Percentiles rank a stretch among this genome's conserved stretches.
Evolutionary conservation across 2,888 invertebrate genomes (phyloP).

Genomic region (Spilosoma lubricipeda): DNA sequence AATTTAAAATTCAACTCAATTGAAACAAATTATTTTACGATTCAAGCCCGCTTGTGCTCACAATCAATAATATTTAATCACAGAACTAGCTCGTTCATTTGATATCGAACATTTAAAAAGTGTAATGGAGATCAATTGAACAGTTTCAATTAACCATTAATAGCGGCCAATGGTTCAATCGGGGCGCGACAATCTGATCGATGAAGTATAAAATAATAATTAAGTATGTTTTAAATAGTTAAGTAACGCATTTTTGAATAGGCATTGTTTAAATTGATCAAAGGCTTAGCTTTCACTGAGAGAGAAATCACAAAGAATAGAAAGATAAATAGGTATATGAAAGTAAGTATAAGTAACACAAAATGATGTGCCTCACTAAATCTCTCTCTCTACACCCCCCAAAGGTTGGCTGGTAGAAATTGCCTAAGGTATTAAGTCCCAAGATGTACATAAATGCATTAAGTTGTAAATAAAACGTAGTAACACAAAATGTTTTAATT

Average conservation of each 20-base stretch:
- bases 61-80: conserved; percentile 82
- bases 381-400: too few species aligned
- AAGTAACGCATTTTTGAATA: conserved; percentile 7
- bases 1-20: conserved; percentile 70
- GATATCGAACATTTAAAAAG: conserved; percentile 80
- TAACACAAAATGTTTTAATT: too few species aligned
- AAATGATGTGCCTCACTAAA: too few species aligned
- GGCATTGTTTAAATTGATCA: neutral
- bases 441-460: too few species aligned
- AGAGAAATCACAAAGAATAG: neutral
- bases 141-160: conserved; percentile 82
- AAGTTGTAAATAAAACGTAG: too few species aligned
- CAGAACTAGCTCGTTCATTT: conserved; percentile 66
- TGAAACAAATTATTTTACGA: conserved; percentile 81
- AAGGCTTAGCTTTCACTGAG: neutral
- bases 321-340: too few species aligned
- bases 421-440: too few species aligned
- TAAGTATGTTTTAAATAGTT: conserved; percentile 16
- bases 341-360: too few species aligned
- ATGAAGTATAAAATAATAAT: conserved; percentile 39
- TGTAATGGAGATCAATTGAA: conserved; percentile 84
- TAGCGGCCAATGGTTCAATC: conserved; percentile 76
- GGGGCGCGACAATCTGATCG: conserved; percentile 69
- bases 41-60: conserved; percentile 71
- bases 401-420: too few species aligned